phyloP scores from a whole-genome alignment of 2,888 invertebrate species.

The Brachypterus glaber region DNA sequence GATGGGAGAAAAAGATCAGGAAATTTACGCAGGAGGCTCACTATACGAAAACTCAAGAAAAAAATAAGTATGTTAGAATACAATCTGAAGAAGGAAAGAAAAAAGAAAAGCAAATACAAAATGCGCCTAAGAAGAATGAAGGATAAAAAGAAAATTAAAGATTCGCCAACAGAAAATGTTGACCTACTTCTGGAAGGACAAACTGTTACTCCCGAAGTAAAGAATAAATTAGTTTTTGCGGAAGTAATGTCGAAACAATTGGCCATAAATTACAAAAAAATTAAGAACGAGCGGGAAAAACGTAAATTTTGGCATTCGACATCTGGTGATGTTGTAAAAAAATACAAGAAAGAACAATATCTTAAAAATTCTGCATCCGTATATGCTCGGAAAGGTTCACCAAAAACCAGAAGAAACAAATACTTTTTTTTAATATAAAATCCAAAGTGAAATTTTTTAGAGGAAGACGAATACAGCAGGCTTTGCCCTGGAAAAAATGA shows the following conservation, averaged over 20 bases:
- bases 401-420: neutral
- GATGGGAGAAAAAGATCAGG: neutral
- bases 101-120: neutral
- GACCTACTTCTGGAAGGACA: neutral
- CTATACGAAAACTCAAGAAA: neutral
- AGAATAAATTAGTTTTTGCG: neutral
- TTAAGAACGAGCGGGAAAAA: neutral
- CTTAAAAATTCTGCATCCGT: neutral
- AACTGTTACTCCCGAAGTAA: neutral
- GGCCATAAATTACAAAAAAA: neutral
- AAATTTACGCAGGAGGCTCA: neutral
- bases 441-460: neutral
- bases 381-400: neutral
- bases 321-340: neutral
- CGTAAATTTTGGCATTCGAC: neutral
- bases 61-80: neutral
- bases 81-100: neutral
- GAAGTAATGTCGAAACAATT: conserved; percentile 1
- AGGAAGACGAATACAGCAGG: neutral
- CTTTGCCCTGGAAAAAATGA: neutral
- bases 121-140: neutral
- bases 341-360: conserved; percentile 1
- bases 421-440: neutral
- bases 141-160: neutral
- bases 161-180: neutral